Evolutionary conservation across 2,888 invertebrate genomes (phyloP).

Genomic region (Automeris io): DNA sequence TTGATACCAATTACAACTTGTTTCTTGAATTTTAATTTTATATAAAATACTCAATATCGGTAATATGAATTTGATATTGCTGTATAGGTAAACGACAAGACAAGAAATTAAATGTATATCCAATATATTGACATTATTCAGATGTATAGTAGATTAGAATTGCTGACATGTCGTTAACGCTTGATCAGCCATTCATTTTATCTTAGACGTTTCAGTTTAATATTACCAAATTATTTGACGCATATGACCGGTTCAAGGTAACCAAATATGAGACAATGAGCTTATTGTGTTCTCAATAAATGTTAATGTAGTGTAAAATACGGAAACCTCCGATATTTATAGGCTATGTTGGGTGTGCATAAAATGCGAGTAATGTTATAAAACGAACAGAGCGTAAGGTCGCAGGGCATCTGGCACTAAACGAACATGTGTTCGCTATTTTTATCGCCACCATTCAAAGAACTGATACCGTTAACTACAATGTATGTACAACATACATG

Average conservation of each 20-base stretch:
- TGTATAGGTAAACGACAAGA: background rate
- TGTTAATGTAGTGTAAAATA: constrained; percentile 45
- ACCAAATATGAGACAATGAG: constrained; percentile 28
- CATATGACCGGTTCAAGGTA: constrained; percentile 14
- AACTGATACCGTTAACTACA: constrained; percentile 49
- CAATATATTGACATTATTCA: background rate
- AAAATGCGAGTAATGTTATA: constrained; percentile 35
- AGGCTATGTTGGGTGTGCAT: constrained; percentile 32
- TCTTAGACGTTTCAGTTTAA: constrained; percentile 21
- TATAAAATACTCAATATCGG: background rate
- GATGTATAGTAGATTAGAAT: background rate
- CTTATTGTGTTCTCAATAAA: constrained; percentile 38
- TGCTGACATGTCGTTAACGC: constrained; percentile 11
- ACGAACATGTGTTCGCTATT: constrained; percentile 63
- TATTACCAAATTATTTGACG: background rate
- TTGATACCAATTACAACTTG: too few relatives aligned
- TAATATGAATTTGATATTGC: background rate
- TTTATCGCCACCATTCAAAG: constrained; percentile 61
- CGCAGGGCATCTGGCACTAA: constrained; percentile 69
- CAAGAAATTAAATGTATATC: background rate
- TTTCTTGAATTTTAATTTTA: too few relatives aligned
- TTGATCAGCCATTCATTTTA: constrained; percentile 23
- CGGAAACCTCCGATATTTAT: constrained; percentile 45
- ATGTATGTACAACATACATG: constrained; percentile 25
- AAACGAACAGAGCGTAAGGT: constrained; percentile 55